A percentile compares a stretch with the other conserved stretches of the same genome.
Evolutionary conservation across 1,140 invertebrate genomes (phyloP).

Genomic region (Formica selysi): DNA sequence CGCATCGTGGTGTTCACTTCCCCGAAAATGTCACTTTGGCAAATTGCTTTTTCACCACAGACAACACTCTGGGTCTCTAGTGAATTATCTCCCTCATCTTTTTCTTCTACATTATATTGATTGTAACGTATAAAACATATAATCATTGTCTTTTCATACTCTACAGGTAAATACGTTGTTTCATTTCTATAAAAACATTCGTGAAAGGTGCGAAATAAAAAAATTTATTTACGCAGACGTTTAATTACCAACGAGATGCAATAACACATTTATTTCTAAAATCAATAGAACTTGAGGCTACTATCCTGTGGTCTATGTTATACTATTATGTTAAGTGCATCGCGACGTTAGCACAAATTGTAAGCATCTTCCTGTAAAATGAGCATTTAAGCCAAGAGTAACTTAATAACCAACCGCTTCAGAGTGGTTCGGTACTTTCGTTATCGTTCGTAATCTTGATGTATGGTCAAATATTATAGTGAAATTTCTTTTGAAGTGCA

Average conservation of each 20-base stretch:
- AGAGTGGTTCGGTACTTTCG: slow-evolving; percentile 20
- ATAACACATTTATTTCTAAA: neutral
- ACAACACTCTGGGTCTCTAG: neutral
- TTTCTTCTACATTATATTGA: neutral
- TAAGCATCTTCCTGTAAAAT: slow-evolving; percentile 40
- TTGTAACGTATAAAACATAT: neutral
- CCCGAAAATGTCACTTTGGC: slow-evolving; percentile 30
- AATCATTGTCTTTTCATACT: neutral
- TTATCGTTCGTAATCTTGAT: slow-evolving; percentile 20
- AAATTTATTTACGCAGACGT: neutral
- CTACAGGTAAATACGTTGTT: neutral
- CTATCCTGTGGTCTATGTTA: neutral
- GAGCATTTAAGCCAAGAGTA: slow-evolving; percentile 40
- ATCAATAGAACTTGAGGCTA: neutral
- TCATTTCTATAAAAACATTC: neutral
- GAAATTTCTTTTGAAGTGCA: slow-evolving; percentile 50
- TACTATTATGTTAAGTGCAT: slow-evolving; percentile 38
- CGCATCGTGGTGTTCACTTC: slow-evolving; percentile 27
- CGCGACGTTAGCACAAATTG: slow-evolving; percentile 22
- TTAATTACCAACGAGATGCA: neutral
- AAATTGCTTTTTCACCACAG: slow-evolving; percentile 41
- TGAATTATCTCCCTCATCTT: neutral
- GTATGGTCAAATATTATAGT: neutral
- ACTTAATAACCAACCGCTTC: slow-evolving; percentile 36
- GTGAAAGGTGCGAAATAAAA: neutral